Base-by-base conservation (phyloP, 2,888 invertebrate genomes). In the Lumbricus terrestris region DNA sequence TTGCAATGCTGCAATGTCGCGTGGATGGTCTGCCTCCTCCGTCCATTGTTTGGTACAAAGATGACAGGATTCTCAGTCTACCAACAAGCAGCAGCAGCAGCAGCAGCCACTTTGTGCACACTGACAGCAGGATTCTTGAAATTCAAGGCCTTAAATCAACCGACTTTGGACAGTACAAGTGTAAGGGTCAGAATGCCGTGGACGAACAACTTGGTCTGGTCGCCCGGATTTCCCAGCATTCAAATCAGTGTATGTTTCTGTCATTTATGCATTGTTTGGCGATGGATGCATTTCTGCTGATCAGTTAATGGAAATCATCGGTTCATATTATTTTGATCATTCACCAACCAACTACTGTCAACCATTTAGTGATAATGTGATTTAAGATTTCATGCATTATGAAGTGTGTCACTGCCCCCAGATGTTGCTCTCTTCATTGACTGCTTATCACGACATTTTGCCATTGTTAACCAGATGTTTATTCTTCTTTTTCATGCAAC, bases 11-110 rank as follows among this genome's bases (percentile, higher is more conserved):
- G 23, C 92, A 94, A 82, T 95, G 95, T 91, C 94, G 94, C 18
- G 94, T 93, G 18, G 92, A 92, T 8, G 95, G 95, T 16, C 93
- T 93, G 23, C 95, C 95, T 0, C 88, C 92, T 13, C 95, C 95
- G 0, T 93, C 93, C 47, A 94, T 95, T 69, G 93, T 94, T 88
- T 95, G 95, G 95, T 92, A 94, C 88, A 94, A 94, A 90, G 94
- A 85, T 5, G 85, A 88, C 40, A 35, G 88, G 18, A 93, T 93
- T 15, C 92, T 94, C 38, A 91, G 34, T 16, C 85, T 85, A 18
- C 35, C 85, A 34, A 37, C 5, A 29, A 20, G 34, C 83, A 83
- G 35, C 83, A 37, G 35, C 85, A 37, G 85, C 85, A 85, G 37
- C 85, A 85, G 85, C 34, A 33, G 37, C 35, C 35, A 85, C 85